Percentiles rank a stretch among this genome's conserved stretches.
phyloP scores from a whole-genome alignment of 2,113 vertebrate genomes.

The Xiphophorus maculatus region DNA sequence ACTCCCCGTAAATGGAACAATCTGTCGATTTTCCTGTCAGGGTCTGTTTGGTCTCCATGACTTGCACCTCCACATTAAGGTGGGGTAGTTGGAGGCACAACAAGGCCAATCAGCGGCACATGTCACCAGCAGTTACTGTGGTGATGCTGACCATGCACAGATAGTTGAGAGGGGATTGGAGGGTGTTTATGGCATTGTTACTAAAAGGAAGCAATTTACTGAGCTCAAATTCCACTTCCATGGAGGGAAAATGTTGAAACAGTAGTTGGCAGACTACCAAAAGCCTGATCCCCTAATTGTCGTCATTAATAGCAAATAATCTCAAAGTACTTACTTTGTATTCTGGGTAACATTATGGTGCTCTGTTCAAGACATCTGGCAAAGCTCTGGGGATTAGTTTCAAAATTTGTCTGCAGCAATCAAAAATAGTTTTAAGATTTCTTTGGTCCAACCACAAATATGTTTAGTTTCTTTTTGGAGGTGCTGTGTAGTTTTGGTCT shows the following conservation, averaged over 20 bases:
- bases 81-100: constrained; percentile 54
- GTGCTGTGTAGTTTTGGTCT: constrained; percentile 49
- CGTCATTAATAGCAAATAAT: constrained; percentile 77
- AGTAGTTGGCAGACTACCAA: constrained; percentile 75
- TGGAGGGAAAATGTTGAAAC: constrained; percentile 65
- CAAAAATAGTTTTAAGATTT: constrained; percentile 46
- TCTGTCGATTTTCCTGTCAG: constrained; percentile 35
- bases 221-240: constrained; percentile 71
- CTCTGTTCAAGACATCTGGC: constrained; percentile 67
- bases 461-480: constrained; percentile 15
- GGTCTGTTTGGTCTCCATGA: constrained; percentile 49
- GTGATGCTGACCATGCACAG: constrained; percentile 73
- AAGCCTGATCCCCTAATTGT: constrained; percentile 69
- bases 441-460: constrained; percentile 24
- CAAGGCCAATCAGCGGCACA: constrained; percentile 62
- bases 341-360: constrained; percentile 69
- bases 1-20: constrained; percentile 44
- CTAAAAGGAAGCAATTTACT: constrained; percentile 73
- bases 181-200: constrained; percentile 74
- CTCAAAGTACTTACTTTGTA: constrained; percentile 63
- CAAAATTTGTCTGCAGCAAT: constrained; percentile 62
- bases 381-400: constrained; percentile 60
- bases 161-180: constrained; percentile 59
- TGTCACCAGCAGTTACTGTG: constrained; percentile 68
- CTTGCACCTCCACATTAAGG: constrained; percentile 53